Conservation (phyloP, 2,113 vertebrate species). For the Otus sunia region DNA sequence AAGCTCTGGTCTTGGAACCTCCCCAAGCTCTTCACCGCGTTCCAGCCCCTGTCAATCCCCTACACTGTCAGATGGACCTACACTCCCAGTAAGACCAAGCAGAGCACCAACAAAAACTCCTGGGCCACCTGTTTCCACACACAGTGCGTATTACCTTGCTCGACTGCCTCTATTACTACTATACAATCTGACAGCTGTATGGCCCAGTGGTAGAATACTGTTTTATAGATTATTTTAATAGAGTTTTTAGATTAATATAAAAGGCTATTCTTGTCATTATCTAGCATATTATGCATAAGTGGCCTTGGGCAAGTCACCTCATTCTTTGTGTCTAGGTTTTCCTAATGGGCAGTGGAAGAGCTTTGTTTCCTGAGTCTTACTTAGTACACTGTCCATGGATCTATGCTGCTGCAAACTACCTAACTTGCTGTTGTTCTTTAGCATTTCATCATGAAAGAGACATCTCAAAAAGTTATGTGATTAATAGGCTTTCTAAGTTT, state of each 20-base stretch:
- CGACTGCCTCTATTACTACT: accelerated
- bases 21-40: slow-evolving; percentile 87
- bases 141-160: slow-evolving; percentile 56
- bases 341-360: background rate
- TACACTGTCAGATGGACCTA: slow-evolving; percentile 83
- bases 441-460: background rate
- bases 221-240: background rate
- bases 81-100: slow-evolving; percentile 78
- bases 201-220: background rate
- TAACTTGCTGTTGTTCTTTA: background rate
- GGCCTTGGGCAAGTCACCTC: background rate
- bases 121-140: slow-evolving; percentile 69
- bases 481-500: background rate
- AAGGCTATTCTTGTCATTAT: background rate
- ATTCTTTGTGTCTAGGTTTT: background rate
- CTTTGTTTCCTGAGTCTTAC: background rate
- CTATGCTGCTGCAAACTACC: background rate
- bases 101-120: slow-evolving; percentile 75
- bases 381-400: background rate
- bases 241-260: background rate
- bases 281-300: background rate
- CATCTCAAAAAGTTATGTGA: background rate
- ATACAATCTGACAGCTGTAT: background rate
- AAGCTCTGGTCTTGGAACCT: slow-evolving; percentile 79
- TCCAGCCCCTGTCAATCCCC: slow-evolving; percentile 93